These are phyloP conservation scores for Ceratina australensis DNA, from an alignment of 1,140 invertebrate genomes.

Conservation along the genomic window DNA sequence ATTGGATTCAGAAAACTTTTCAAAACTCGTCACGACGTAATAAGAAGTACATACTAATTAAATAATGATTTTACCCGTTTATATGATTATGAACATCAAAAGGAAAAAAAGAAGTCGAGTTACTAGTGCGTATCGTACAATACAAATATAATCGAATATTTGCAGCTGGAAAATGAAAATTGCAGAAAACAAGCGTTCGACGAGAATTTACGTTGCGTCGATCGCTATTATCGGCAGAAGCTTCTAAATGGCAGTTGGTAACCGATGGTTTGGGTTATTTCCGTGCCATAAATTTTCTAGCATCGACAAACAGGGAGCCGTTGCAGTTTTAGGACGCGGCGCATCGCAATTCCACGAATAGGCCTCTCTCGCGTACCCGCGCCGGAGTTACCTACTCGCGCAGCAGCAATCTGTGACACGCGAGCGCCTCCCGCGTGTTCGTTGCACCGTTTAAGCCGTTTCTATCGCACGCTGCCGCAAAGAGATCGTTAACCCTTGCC, in stretches of 20 bases:
- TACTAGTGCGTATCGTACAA: no score
- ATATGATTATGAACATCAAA: no score
- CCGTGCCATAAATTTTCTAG: slow-evolving; percentile 1
- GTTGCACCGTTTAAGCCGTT: slow-evolving; percentile 48
- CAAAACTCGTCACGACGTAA: no score
- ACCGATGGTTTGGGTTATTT: slow-evolving; percentile 13
- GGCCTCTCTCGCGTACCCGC: slow-evolving; percentile 4
- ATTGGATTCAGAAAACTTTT: no score
- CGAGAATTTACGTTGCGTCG: not conserved
- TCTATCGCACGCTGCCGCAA: slow-evolving; percentile 46
- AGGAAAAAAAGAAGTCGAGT: no score
- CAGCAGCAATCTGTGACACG: slow-evolving; percentile 51
- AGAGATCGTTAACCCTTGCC: slow-evolving; percentile 53
- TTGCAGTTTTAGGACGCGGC: slow-evolving; percentile 8
- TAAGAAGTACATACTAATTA: no score
- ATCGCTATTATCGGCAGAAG: not conserved
- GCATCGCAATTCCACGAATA: slow-evolving; percentile 3
- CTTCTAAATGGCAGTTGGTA: not conserved
- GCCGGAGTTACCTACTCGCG: not conserved
- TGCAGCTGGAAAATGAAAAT: no score
- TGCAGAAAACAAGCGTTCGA: no score
- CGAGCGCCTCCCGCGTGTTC: slow-evolving; percentile 37
- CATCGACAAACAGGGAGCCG: not conserved
- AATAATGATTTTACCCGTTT: no score
- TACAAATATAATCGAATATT: no score